Percentiles rank a stretch among this genome's conserved stretches.
These are phyloP conservation scores for Channa maculata DNA, from an alignment of 2,113 vertebrate species.

Conservation along the genomic window DNA sequence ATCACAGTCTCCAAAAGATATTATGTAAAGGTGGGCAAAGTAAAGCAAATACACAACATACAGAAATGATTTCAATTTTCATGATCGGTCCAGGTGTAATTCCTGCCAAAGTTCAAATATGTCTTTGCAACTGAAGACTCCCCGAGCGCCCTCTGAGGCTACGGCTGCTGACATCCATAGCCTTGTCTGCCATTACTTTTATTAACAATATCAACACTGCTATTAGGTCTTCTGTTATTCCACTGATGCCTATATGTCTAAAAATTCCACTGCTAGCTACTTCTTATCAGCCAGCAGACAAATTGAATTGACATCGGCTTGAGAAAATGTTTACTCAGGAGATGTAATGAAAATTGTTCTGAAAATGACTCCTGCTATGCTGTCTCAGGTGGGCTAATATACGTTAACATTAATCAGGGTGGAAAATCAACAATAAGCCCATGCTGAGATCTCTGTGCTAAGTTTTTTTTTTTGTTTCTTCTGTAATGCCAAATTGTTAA, in stretches of 20 bases:
- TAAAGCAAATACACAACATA: slow-evolving; percentile 60
- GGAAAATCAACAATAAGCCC: slow-evolving; percentile 73
- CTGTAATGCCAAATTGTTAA: slow-evolving; percentile 55
- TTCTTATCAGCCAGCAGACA: slow-evolving; percentile 72
- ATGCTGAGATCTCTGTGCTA: slow-evolving; percentile 55
- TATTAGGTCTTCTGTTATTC: slow-evolving; percentile 73
- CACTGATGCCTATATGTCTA: slow-evolving; percentile 65
- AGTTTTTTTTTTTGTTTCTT: slow-evolving; percentile 35
- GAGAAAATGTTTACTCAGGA: slow-evolving; percentile 77
- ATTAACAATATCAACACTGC: slow-evolving; percentile 75
- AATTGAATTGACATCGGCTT: slow-evolving; percentile 78
- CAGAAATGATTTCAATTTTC: slow-evolving; percentile 58
- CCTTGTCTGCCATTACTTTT: slow-evolving; percentile 61
- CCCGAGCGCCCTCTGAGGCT: slow-evolving; percentile 51
- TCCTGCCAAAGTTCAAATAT: slow-evolving; percentile 52
- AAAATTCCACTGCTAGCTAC: slow-evolving; percentile 62
- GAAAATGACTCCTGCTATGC: slow-evolving; percentile 71
- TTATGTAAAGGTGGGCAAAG: slow-evolving; percentile 44
- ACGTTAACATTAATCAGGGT: slow-evolving; percentile 73
- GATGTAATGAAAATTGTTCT: slow-evolving; percentile 75
- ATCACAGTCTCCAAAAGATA: slow-evolving; percentile 33
- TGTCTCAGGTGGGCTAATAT: slow-evolving; percentile 75
- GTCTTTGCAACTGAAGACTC: slow-evolving; percentile 73
- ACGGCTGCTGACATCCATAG: slow-evolving; percentile 52
- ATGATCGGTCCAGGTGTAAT: slow-evolving; percentile 60